These are phyloP conservation scores for Coluber constrictor DNA, from an alignment of 2,797 vertebrate species.

Conservation along the genomic window DNA sequence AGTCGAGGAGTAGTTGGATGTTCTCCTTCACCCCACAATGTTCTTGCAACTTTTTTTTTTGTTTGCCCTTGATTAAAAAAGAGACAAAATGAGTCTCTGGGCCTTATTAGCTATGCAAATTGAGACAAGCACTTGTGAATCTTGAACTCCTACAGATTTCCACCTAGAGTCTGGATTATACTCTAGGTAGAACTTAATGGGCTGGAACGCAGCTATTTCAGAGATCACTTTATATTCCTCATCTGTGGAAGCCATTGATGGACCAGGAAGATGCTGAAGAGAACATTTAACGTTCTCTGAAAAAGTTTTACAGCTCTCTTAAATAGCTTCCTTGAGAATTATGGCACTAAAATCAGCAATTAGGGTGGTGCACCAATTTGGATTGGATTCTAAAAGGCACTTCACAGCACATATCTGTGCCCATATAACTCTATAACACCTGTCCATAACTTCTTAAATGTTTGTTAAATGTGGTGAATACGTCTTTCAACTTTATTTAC, in stretches of 20 bases:
- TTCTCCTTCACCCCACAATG: not conserved
- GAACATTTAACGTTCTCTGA: not conserved
- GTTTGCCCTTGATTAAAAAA: not conserved
- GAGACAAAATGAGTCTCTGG: not conserved
- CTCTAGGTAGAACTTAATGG: conserved; percentile 28
- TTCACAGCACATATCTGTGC: not conserved
- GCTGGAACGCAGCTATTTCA: not conserved
- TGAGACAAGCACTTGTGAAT: conserved; percentile 14
- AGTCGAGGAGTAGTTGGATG: not conserved
- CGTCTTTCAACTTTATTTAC: not conserved
- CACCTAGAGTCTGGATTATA: conserved; percentile 10
- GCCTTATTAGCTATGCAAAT: conserved; percentile 19
- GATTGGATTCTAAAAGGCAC: not conserved
- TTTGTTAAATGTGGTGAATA: not conserved
- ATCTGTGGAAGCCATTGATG: not conserved
- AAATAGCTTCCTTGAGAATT: not conserved
- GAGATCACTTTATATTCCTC: not conserved
- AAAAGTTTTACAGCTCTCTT: not conserved
- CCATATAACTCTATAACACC: not conserved
- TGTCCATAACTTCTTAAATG: not conserved
- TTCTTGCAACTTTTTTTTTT: not conserved
- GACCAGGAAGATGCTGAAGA: not conserved
- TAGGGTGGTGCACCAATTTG: not conserved
- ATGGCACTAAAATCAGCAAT: not conserved
- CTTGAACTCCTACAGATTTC: conserved; percentile 7